Conservation (phyloP, 2,113 vertebrate species). For the Cichladusa arquata region DNA sequence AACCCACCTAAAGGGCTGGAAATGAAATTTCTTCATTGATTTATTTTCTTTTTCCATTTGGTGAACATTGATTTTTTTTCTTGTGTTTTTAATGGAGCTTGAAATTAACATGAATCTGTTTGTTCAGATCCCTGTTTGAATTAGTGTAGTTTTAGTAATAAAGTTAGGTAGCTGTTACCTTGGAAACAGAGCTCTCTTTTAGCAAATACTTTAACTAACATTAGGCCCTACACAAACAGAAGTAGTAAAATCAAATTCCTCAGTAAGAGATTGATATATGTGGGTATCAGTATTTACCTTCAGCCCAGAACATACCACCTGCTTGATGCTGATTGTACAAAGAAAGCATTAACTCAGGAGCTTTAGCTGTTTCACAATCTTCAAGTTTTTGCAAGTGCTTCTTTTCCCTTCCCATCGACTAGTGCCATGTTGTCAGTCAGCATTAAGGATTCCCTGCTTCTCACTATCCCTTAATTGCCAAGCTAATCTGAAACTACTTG, state of each 20-base stretch:
- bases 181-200: slow-evolving; percentile 51
- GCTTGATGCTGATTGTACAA: not conserved
- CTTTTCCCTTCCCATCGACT: not conserved
- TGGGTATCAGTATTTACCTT: not conserved
- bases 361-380: not conserved
- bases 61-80: slow-evolving; percentile 50
- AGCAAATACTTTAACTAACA: slow-evolving; percentile 31
- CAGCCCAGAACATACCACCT: not conserved
- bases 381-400: not conserved
- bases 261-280: not conserved
- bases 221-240: not conserved
- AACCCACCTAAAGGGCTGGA: slow-evolving; percentile 17
- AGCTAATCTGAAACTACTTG: slow-evolving; percentile 8
- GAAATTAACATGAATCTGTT: slow-evolving; percentile 61
- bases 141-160: slow-evolving; percentile 48
- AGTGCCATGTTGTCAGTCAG: slow-evolving; percentile 20
- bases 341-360: not conserved
- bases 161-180: slow-evolving; percentile 60
- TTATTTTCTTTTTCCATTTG: slow-evolving; percentile 47
- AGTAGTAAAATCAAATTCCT: not conserved
- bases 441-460: slow-evolving; percentile 3
- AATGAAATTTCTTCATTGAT: slow-evolving; percentile 49
- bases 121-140: slow-evolving; percentile 31
- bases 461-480: slow-evolving; percentile 36
- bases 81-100: slow-evolving; percentile 64